Conservation (phyloP, 2,888 invertebrate species). For the Drosophila kambysellisi region DNA sequence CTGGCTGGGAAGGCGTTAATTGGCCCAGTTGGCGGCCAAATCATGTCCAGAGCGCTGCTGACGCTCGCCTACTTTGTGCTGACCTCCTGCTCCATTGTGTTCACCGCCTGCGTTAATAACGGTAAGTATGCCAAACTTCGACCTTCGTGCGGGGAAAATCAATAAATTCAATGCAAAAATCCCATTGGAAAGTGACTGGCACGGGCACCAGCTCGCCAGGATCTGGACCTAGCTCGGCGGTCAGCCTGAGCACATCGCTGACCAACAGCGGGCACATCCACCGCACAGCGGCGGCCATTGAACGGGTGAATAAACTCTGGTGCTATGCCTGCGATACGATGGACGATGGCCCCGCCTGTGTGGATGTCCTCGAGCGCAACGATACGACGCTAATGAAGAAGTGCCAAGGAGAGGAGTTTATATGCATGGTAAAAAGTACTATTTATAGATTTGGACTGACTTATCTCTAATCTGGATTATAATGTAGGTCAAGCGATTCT, state of each 20-base stretch:
- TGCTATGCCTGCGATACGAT: conserved; percentile 93
- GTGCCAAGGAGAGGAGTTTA: conserved; percentile 90
- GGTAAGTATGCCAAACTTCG: conserved; percentile 55
- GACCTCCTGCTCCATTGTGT: conserved; percentile 66
- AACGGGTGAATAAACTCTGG: conserved; percentile 91
- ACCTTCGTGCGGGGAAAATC: conserved; percentile 46
- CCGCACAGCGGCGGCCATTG: conserved; percentile 92
- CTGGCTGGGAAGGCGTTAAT: conserved; percentile 20
- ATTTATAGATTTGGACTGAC: not conserved
- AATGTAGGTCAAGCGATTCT: conserved; percentile 90
- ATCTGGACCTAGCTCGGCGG: conserved; percentile 76
- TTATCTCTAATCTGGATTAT: not conserved
- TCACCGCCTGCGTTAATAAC: conserved; percentile 69
- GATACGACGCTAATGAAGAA: conserved; percentile 89
- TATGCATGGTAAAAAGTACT: conserved; percentile 89
- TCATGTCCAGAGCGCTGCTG: conserved; percentile 53
- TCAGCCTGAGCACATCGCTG: conserved; percentile 75
- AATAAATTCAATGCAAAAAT: conserved; percentile 39
- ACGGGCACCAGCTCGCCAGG: conserved; percentile 67
- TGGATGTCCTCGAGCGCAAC: conserved; percentile 87
- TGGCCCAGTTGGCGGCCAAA: conserved; percentile 43
- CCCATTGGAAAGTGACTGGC: conserved; percentile 54
- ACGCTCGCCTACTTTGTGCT: conserved; percentile 65
- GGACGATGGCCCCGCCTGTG: conserved; percentile 89
- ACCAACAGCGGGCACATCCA: conserved; percentile 87